Evolutionary conservation across 2,113 vertebrate genomes (phyloP).

Genomic region (Sapayoa aenigma): DNA sequence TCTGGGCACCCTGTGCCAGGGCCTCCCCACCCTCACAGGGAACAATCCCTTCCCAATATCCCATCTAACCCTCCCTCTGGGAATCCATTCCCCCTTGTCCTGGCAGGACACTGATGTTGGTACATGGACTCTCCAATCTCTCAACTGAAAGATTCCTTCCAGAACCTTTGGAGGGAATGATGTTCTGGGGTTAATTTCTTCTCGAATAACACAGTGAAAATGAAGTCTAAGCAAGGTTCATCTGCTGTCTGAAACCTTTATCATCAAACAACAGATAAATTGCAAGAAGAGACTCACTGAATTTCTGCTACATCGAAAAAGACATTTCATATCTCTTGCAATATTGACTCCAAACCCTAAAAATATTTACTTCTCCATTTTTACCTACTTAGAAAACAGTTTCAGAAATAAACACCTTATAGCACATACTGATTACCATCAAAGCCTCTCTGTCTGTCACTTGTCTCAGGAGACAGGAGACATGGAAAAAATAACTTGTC

Average conservation of each 20-base stretch:
- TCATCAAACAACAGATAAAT: not conserved
- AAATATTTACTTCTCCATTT: not conserved
- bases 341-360: not conserved
- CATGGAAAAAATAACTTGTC: not conserved
- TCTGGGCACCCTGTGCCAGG: not conserved
- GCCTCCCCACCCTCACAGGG: not conserved
- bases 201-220: not conserved
- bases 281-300: rapidly evolving
- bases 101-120: not conserved
- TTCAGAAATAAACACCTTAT: not conserved
- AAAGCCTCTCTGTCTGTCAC: not conserved
- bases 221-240: not conserved
- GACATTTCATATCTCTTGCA: not conserved
- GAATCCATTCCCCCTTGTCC: not conserved
- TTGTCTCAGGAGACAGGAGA: not conserved
- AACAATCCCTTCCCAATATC: not conserved
- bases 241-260: not conserved
- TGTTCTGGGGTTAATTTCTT: not conserved
- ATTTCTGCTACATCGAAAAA: not conserved
- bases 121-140: not conserved
- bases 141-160: not conserved
- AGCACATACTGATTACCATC: not conserved
- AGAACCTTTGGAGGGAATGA: not conserved
- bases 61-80: not conserved
- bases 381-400: not conserved